phyloP scores from a whole-genome alignment of 2,797 vertebrate genomes.

The Pyrocephalus nanus region DNA sequence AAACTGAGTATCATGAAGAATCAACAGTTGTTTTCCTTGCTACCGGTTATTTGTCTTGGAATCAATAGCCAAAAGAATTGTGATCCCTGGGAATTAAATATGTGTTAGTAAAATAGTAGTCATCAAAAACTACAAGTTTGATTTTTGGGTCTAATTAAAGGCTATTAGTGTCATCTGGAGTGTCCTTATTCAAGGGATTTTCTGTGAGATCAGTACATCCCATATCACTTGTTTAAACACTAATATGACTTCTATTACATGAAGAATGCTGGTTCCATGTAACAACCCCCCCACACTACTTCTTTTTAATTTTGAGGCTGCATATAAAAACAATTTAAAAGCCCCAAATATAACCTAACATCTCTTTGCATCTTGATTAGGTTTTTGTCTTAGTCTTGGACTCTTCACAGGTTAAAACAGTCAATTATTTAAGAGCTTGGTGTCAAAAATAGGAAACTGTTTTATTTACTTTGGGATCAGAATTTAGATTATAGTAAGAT shows the following conservation, averaged over 20 bases:
- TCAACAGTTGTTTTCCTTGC: background rate
- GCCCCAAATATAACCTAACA: background rate
- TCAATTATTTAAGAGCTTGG: background rate
- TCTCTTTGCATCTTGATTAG: background rate
- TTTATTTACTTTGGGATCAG: constrained; percentile 2
- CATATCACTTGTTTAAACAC: background rate
- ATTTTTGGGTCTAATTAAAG: background rate
- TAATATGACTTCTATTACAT: background rate
- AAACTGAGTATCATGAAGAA: background rate
- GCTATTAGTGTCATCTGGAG: background rate
- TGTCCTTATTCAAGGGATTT: background rate
- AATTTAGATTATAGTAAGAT: background rate
- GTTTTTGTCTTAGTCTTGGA: background rate
- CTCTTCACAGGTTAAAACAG: background rate
- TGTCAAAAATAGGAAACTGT: background rate
- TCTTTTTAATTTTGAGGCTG: background rate
- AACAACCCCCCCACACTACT: background rate
- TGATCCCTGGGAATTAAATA: background rate
- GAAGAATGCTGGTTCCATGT: background rate
- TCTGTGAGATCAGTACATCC: background rate
- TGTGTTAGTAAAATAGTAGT: background rate
- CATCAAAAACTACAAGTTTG: background rate
- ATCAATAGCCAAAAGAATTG: background rate
- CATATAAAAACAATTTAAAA: background rate
- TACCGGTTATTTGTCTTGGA: background rate